Evolutionary conservation across 2,797 vertebrate species (phyloP).

Genomic region (Anisognathus igniventris): DNA sequence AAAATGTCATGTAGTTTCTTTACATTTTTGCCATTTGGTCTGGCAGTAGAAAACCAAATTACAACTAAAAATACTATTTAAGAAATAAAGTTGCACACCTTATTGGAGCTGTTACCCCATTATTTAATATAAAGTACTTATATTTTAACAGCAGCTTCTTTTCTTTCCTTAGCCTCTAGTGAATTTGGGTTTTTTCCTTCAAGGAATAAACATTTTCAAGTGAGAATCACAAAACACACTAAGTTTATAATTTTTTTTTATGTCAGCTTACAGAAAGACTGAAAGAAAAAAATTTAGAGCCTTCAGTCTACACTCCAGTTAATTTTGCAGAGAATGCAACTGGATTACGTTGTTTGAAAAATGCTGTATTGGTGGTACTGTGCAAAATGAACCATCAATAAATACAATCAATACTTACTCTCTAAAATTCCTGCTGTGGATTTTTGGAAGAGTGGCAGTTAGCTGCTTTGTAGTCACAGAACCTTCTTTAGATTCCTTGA

Average conservation of each 20-base stretch:
- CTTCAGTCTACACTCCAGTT: not conserved
- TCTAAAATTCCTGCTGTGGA: constrained; percentile 96
- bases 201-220: not conserved
- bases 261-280: not conserved
- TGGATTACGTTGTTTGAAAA: not conserved
- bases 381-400: not conserved
- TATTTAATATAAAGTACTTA: not conserved
- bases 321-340: not conserved
- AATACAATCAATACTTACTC: constrained; percentile 81
- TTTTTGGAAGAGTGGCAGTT: constrained; percentile 77
- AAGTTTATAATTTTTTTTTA: not conserved
- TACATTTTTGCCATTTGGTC: not conserved
- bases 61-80: not conserved
- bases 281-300: not conserved
- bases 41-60: not conserved
- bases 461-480: not conserved
- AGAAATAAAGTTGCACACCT: not conserved
- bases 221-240: not conserved
- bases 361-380: rapidly evolving
- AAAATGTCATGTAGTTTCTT: not conserved
- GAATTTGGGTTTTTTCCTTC: not conserved
- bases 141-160: not conserved
- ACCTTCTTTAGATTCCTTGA: not conserved
- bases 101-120: not conserved
- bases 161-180: not conserved